Conservation (phyloP, 92 coral and sea anemone species). For the Zoanthus solanderi region DNA sequence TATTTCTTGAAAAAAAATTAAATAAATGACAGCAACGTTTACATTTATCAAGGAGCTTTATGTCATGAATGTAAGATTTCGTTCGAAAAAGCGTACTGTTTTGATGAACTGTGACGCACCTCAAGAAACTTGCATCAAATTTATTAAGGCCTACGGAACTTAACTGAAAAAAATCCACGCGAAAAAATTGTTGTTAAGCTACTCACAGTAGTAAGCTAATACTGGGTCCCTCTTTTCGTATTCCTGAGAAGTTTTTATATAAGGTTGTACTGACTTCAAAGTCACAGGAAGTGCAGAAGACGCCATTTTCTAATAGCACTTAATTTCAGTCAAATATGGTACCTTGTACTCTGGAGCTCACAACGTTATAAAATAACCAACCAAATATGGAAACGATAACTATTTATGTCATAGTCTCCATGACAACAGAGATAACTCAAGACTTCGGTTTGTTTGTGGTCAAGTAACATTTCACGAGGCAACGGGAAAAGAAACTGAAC, state of each 20-base stretch:
- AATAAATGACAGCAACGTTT: too few relatives aligned
- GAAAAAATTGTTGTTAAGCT: neutral
- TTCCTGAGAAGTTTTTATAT: slow-evolving; percentile 89
- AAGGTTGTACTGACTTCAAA: slow-evolving; percentile 81
- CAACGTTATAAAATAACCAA: slow-evolving; percentile 39
- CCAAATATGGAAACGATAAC: slow-evolving; percentile 3
- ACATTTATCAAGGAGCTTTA: too few relatives aligned
- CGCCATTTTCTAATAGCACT: slow-evolving; percentile 73
- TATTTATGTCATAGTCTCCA: slow-evolving; percentile 35
- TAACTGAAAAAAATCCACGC: too few relatives aligned
- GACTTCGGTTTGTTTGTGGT: slow-evolving; percentile 37
- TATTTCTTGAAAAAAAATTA: too few relatives aligned
- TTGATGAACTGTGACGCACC: too few relatives aligned
- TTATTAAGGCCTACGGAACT: too few relatives aligned
- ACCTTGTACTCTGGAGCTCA: slow-evolving; percentile 16
- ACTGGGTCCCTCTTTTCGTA: slow-evolving; percentile 96
- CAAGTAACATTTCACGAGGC: neutral
- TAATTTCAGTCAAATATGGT: neutral
- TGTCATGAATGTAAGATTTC: too few relatives aligned
- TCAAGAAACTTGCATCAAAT: too few relatives aligned
- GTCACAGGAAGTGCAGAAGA: slow-evolving; percentile 76
- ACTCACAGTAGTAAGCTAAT: slow-evolving; percentile 94
- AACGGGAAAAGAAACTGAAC: neutral
- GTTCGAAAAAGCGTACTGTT: too few relatives aligned
- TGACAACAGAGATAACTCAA: slow-evolving; percentile 36